phyloP scores from a whole-genome alignment of 1,140 invertebrate species.

The Hypothenemus hampei region DNA sequence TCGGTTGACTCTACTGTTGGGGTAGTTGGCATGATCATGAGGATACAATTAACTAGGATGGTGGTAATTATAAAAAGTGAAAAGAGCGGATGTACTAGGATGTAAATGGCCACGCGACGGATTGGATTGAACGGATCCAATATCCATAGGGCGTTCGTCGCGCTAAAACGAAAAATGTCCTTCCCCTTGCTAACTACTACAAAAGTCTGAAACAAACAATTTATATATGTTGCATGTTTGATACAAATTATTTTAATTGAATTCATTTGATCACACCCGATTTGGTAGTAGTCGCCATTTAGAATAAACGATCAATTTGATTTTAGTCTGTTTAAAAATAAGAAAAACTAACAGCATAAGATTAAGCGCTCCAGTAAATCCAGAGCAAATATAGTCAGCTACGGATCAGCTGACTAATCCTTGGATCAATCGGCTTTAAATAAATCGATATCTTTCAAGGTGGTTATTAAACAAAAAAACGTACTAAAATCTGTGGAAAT shows the following conservation, averaged over 20 bases:
- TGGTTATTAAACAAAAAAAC: too few relatives aligned
- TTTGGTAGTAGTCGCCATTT: too few relatives aligned
- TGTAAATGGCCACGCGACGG: slow-evolving; percentile 93
- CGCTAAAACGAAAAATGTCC: slow-evolving; percentile 98
- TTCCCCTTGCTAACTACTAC: slow-evolving; percentile 97
- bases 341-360: too few relatives aligned
- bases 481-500: too few relatives aligned
- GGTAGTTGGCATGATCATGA: slow-evolving; percentile 95
- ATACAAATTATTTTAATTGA: too few relatives aligned
- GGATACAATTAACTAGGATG: slow-evolving; percentile 95
- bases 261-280: too few relatives aligned
- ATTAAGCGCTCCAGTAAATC: too few relatives aligned
- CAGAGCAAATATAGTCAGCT: neutral
- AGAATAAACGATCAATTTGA: too few relatives aligned
- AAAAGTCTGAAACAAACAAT: slow-evolving; percentile 74
- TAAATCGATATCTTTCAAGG: neutral
- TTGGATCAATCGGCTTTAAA: neutral
- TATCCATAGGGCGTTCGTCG: slow-evolving; percentile 91
- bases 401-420: neutral
- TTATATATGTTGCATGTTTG: too few relatives aligned
- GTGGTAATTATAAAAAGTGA: slow-evolving; percentile 97
- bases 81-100: slow-evolving; percentile 96
- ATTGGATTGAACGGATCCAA: slow-evolving; percentile 96
- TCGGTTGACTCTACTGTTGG: slow-evolving; percentile 92
- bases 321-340: too few relatives aligned